A percentile compares a stretch with the other conserved stretches of the same genome.
Evolutionary conservation across 2,113 vertebrate species (phyloP).

Genomic region (Sturnus vulgaris): DNA sequence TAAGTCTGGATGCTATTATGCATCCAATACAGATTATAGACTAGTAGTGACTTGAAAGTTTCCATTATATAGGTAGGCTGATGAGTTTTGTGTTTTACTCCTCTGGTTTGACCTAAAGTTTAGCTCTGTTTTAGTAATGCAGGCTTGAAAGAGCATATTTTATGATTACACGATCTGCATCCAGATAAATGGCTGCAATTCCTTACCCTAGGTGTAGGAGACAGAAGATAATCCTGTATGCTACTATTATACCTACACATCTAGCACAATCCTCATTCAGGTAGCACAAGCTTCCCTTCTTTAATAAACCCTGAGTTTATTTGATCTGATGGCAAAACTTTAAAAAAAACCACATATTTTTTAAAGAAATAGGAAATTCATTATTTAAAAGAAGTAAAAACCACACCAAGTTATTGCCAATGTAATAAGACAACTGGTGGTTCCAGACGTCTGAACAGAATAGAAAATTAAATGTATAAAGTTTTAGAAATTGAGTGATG

Average conservation of each 20-base stretch:
- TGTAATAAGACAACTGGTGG: not conserved
- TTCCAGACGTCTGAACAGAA: not conserved
- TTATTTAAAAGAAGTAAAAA: not conserved
- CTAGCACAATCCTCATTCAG: not conserved
- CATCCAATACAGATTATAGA: not conserved
- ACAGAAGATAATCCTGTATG: not conserved
- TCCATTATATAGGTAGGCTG: not conserved
- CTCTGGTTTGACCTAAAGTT: not conserved
- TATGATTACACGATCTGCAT: not conserved
- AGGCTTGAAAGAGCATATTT: not conserved
- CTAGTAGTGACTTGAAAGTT: not conserved
- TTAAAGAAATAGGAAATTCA: not conserved
- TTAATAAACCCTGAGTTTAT: not conserved
- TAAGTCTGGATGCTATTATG: not conserved
- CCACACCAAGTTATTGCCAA: not conserved
- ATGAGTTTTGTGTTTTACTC: not conserved
- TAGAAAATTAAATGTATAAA: not conserved
- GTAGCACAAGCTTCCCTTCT: not conserved
- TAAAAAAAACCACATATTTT: not conserved
- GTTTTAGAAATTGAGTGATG: not conserved
- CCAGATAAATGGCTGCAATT: not conserved
- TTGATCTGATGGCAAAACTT: not conserved
- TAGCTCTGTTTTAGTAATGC: not conserved
- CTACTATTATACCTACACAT: not conserved
- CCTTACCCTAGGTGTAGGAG: not conserved